phyloP scores from a whole-genome alignment of 2,888 invertebrate species.

The Platypus cylindrus region DNA sequence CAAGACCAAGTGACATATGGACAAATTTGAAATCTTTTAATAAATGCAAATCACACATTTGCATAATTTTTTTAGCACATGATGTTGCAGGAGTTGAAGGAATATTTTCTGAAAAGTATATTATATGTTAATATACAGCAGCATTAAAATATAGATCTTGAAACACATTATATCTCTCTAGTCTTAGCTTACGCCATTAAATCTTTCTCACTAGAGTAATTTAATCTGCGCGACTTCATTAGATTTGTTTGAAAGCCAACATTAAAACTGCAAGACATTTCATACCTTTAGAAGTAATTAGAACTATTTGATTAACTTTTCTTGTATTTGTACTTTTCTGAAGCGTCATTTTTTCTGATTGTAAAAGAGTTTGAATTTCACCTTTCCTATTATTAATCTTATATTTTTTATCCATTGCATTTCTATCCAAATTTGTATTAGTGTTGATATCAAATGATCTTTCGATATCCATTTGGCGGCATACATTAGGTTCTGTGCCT shows the following conservation, averaged over 20 bases:
- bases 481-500: too few relatives aligned
- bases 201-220: too few relatives aligned
- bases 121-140: constrained; percentile 3
- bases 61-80: constrained; percentile 26
- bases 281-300: constrained; percentile 12
- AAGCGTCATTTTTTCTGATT: constrained; percentile 2
- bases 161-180: too few relatives aligned
- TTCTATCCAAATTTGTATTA: constrained; percentile 7
- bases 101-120: too few relatives aligned
- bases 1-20: constrained; percentile 54
- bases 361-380: constrained; percentile 9
- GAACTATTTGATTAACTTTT: constrained; percentile 3
- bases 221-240: too few relatives aligned
- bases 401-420: constrained; percentile 2
- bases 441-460: constrained; percentile 13
- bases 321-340: constrained; percentile 4
- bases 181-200: too few relatives aligned
- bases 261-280: too few relatives aligned
- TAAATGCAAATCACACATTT: constrained; percentile 50
- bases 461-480: constrained; percentile 5
- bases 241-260: not conserved
- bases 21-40: constrained; percentile 49
- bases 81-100: too few relatives aligned
- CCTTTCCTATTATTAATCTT: not conserved
- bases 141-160: not conserved